A percentile compares a stretch with the other conserved stretches of the same genome.
These are phyloP conservation scores for Acanthurus tractus DNA, from an alignment of 2,797 vertebrate genomes.

Conservation along the genomic window DNA sequence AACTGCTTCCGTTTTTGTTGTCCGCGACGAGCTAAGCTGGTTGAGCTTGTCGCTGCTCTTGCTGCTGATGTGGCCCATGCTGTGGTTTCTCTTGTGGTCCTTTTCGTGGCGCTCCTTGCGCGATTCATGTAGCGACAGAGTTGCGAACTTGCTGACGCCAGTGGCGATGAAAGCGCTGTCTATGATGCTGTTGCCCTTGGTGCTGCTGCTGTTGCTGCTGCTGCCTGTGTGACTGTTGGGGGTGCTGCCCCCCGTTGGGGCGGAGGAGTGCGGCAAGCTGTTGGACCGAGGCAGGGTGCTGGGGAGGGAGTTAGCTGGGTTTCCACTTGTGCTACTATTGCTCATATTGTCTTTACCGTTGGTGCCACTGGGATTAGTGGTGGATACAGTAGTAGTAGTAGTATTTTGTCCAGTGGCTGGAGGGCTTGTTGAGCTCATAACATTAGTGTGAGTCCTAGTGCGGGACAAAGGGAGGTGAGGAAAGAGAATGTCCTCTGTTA, in stretches of 20 bases:
- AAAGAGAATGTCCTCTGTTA: conserved; percentile 98
- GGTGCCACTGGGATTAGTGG: conserved; percentile 78
- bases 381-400: conserved; percentile 50
- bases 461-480: conserved; percentile 97
- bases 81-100: conserved; percentile 98
- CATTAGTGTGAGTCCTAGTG: conserved; percentile 97
- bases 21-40: conserved; percentile 88
- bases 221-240: conserved; percentile 93
- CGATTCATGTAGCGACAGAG: conserved; percentile 93
- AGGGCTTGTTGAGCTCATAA: conserved; percentile 95
- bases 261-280: conserved; percentile 95
- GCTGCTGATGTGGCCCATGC: conserved; percentile 98
- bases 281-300: conserved; percentile 94
- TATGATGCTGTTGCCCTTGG: conserved; percentile 88
- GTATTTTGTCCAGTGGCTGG: conserved; percentile 78
- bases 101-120: conserved; percentile 97
- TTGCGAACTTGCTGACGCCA: conserved; percentile 96
- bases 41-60: conserved; percentile 99
- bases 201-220: conserved; percentile 82
- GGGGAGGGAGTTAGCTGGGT: conserved; percentile 89
- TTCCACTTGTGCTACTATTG: conserved; percentile 80
- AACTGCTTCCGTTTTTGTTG: conserved; percentile 91
- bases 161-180: conserved; percentile 92
- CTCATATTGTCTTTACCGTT: conserved; percentile 86
- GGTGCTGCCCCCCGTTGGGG: conserved; percentile 86